Base-by-base conservation (phyloP, 1,140 invertebrate genomes). In the Drosophila sechellia region DNA sequence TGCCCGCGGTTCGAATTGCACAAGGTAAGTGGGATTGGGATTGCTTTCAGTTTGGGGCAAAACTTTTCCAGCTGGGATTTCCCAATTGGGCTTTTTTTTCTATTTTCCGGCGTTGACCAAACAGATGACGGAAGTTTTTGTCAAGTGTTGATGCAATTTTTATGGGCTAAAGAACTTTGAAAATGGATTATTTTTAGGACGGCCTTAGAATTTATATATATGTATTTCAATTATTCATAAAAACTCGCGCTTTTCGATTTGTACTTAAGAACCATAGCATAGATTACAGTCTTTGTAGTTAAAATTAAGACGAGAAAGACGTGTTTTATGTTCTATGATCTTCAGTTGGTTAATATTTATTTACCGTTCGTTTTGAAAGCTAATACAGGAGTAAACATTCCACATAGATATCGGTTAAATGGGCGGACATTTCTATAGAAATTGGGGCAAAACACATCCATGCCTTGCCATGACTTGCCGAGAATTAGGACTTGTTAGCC, bases 1-100 rank as follows among this genome's bases (percentile, higher is more conserved):
- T 97, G 96, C 96, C 96, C 93, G 96, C 96, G 93, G 96, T 97
- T 93, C 95, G 96, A 94, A 97, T 97, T 94, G 96, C 96, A 93
- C 96, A 97, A 97, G 96, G 96, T 97, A 94, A 95, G 91, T 87
- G 31, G 20, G 2, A 25, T 15, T 55, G 17, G 22, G 2, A 27
- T 20, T 2, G 10, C 5, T 4, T 12, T 52, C 10, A 31, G 40
- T 17, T 4, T 22, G 13, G 43, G 34, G 22, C 5, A n/a, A 50
- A 50, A 50, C 49, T 54, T 54, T 54, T n/a, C 25, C 12, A 52
- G 20, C 15, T 20, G 25, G 35, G 20, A 37, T 40, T 42, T 69
- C 15, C 66, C 63, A 68, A 68, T 65, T 70, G 66, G 66, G n/a
- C 5, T 13, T 17, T 48, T 20, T 27, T 17, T 40, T 42, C 42